Base-by-base conservation (phyloP, 2,797 vertebrate species). In the Spinibarbus caldwelli region DNA sequence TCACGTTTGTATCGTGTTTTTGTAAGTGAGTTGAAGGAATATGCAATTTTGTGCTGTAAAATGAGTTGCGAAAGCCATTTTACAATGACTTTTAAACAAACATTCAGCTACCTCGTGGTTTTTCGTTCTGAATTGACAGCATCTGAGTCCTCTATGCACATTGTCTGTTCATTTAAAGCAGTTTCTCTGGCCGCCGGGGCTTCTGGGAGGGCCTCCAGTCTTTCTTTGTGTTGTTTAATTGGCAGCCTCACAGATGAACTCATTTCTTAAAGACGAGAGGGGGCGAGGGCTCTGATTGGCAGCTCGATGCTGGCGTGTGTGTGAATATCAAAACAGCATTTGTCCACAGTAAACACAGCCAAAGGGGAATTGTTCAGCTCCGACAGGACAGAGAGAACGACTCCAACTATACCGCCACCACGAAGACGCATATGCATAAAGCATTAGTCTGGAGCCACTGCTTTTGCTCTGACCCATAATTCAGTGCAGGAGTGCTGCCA, bases 291-390 rank as follows among this genome's bases (percentile, higher is more conserved):
- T 86, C 79, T 86, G 85, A 88, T 80, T 85, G 86, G 79, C 88
- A 81, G 83, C 82, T 83, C 84, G 81, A 66, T 85, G 86, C 57
- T 34, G 29, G 47, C 82, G 52, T 87, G 87, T 78, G 78, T 83
- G 57, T 59, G 86, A 89, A 91, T 88, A 87, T 88, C 80, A 82
- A 88, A 84, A 78, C 59, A 17, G 75, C 75, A 82, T 90, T 90
- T 90, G 87, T 88, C 88, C 86, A 82, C 1, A 1, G 86, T 87
- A 87, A 88, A 90, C 83, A 86, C 78, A 17, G 84, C 82, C 82
- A 70, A 85, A 54, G 79, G 89, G 85, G 86, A 85, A 86, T 87
- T 85, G 78, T 76, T 79, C 54, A 68, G 23, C 38, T 36, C 54
- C 17, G 71, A 52, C 38, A 52, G 59, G 81, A 68, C 75, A 45